Conservation (phyloP, 92 coral and sea anemone genomes). For the Metridium senile region DNA sequence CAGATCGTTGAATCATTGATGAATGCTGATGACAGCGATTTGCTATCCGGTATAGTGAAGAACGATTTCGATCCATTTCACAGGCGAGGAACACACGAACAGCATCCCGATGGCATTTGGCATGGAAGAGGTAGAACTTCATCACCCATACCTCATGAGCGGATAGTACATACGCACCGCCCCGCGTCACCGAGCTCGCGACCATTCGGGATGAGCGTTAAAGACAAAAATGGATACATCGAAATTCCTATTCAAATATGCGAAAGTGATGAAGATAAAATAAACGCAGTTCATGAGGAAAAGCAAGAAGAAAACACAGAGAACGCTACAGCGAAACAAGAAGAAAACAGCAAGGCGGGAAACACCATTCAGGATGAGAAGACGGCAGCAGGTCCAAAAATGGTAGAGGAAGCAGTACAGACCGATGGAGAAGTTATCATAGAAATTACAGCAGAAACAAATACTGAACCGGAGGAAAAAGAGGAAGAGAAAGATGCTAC, state of each 20-base stretch:
- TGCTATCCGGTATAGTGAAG: slow-evolving; percentile 10
- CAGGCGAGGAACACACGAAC: background rate
- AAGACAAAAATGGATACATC: background rate
- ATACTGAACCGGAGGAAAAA: background rate
- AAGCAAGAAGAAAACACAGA: slow-evolving; percentile 15
- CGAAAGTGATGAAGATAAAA: background rate
- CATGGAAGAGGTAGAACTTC: slow-evolving; percentile 11
- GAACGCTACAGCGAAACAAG: slow-evolving; percentile 2
- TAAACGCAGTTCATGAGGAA: background rate
- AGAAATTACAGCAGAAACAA: background rate
- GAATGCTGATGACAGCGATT: slow-evolving; percentile 6
- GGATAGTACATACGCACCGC: background rate
- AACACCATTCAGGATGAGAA: background rate
- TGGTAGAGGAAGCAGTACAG: background rate
- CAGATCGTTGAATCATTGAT: slow-evolving; percentile 14
- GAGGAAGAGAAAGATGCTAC: background rate
- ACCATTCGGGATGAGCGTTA: background rate
- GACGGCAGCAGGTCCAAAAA: background rate
- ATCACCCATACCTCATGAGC: background rate
- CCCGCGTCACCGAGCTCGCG: too few relatives aligned
- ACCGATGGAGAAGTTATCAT: background rate
- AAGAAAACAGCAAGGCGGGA: background rate
- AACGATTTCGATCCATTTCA: slow-evolving; percentile 10
- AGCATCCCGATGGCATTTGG: slow-evolving; percentile 1
- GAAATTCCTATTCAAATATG: slow-evolving; percentile 25